Base-by-base conservation (phyloP, 2,888 invertebrate genomes). In the Autographa pulchrina region DNA sequence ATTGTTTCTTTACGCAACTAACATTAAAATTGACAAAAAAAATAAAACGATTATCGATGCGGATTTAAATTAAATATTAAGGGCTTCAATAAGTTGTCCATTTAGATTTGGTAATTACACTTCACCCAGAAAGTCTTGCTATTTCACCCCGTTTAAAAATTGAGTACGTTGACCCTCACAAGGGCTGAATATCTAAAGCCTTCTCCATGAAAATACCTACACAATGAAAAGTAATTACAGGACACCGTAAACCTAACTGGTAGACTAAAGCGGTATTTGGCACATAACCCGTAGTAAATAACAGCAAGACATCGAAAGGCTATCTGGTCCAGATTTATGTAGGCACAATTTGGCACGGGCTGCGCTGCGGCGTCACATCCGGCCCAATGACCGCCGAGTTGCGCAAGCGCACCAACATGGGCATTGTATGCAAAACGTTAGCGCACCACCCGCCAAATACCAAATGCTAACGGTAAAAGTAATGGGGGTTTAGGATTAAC, bases 371-470 rank as follows among this genome's bases (percentile, higher is more conserved):
- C 93, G 92, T 93, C 93, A 92, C 92, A 93, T 95, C 95, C 95
- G 94, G 93, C 92, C 90, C 87, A 87, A 84, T 91, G 92, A 90
- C 91, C 92, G 89, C 87, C 81, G 75, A 75, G 90, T 94, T 94
- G 93, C 94, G 93, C 94, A 94, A 94, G 89, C 85, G 87, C 87
- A 87, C 88, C 91, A 88, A 88, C 90, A 94, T 92, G 93, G 93
- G 91, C 93, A 95, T 95, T 95, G 95, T 96, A 95, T 95, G 95
- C 94, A 93, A 96, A 95, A 91, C 90, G 88, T 77, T 72, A 78
- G 87, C 86, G 88, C 88, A 86, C 83, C 86, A 82, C 84, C 88
- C 86, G 90, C 92, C 93, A 91, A 94, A 94, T 92, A 91, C 92
- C 91, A 88, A 90, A 82, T 81, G 75, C 77, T 91, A 91, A 90